Percentiles rank a stretch among this genome's conserved stretches.
phyloP scores from a whole-genome alignment of 2,888 invertebrate genomes.

The Patella depressa region DNA sequence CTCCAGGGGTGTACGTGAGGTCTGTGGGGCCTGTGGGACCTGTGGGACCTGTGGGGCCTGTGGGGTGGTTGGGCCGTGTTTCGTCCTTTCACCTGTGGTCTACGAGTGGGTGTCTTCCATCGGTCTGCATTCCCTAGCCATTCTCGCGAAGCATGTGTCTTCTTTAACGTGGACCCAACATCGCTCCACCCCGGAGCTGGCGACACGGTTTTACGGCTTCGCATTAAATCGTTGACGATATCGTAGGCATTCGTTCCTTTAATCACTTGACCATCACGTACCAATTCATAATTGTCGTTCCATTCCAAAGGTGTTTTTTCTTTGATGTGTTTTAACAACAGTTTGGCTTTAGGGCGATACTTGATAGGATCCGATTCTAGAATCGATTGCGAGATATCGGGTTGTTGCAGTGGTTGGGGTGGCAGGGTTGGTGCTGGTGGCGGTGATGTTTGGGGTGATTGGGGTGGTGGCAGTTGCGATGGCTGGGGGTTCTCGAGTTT shows the following conservation, averaged over 20 bases:
- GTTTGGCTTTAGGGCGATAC: not conserved
- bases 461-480: not conserved
- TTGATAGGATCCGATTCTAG: not conserved
- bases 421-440: not conserved
- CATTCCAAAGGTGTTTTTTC: not conserved
- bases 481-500: not conserved
- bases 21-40: not conserved
- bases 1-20: not conserved
- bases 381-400: not conserved
- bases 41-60: no score
- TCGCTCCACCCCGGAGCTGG: not conserved
- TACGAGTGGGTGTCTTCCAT: not conserved
- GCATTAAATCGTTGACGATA: constrained; percentile 2
- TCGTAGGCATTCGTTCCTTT: not conserved
- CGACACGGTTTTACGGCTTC: not conserved
- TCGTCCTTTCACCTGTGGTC: no score
- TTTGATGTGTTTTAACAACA: not conserved
- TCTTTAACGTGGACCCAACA: not conserved
- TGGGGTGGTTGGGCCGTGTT: not conserved
- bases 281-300: not conserved
- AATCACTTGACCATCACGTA: not conserved
- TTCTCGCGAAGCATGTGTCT: not conserved
- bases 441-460: not conserved
- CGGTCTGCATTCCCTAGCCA: not conserved
- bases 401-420: not conserved